Evolutionary conservation across 2,888 invertebrate genomes (phyloP).

Genomic region (Ectobius pallidus): DNA sequence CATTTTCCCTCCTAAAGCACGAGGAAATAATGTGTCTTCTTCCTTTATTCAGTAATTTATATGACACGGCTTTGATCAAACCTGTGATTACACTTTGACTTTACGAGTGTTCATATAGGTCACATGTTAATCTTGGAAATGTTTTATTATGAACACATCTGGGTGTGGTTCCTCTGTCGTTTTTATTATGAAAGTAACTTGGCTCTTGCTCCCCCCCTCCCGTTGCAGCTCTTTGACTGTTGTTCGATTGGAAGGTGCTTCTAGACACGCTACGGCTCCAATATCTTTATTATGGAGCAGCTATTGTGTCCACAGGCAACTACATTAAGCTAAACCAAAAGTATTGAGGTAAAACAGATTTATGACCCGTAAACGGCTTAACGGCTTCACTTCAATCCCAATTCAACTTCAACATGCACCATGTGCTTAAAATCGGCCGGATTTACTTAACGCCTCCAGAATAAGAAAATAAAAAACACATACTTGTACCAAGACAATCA

Average conservation of each 20-base stretch:
- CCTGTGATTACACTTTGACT: too few species aligned
- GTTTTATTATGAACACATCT: not conserved
- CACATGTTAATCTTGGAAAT: constrained; percentile 24
- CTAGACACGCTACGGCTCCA: constrained; percentile 11
- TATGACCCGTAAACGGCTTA: not conserved
- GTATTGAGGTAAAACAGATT: constrained; percentile 13
- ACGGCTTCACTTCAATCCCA: too few species aligned
- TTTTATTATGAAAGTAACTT: constrained; percentile 20
- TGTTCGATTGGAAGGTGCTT: constrained; percentile 12
- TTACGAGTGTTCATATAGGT: not conserved
- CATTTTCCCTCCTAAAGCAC: too few species aligned
- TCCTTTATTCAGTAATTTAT: too few species aligned
- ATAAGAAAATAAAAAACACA: too few species aligned
- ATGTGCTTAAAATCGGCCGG: too few species aligned
- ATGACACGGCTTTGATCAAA: not conserved
- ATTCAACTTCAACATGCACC: too few species aligned
- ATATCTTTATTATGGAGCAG: constrained; percentile 2
- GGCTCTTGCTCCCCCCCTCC: not conserved
- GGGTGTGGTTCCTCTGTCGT: constrained; percentile 17
- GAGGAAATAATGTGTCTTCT: too few species aligned
- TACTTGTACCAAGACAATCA: too few species aligned
- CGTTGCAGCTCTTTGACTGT: not conserved
- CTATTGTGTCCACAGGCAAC: not conserved
- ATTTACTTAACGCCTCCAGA: too few species aligned
- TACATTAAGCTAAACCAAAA: not conserved